These are phyloP conservation scores for Pseudolycoriella hygida DNA, from an alignment of 2,888 invertebrate species.

Conservation along the genomic window DNA sequence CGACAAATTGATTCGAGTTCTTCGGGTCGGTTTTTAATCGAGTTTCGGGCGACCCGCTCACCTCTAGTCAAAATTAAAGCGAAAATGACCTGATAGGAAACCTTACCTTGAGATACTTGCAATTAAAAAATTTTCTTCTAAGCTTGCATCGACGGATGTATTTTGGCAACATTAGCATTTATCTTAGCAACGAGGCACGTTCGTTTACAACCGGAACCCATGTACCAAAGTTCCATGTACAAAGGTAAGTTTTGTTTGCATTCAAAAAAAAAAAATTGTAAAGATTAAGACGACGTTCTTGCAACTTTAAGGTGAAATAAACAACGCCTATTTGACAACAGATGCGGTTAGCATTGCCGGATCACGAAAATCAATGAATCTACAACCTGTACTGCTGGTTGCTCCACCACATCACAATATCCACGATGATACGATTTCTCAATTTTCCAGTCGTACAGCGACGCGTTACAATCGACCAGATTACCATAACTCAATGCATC, in stretches of 20 bases:
- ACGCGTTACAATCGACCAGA: slow-evolving; percentile 35
- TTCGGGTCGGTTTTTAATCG: no score
- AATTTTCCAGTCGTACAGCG: slow-evolving; percentile 56
- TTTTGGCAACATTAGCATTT: slow-evolving; percentile 78
- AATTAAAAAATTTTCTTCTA: slow-evolving; percentile 13
- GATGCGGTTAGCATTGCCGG: slow-evolving; percentile 72
- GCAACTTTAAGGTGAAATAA: slow-evolving; percentile 87
- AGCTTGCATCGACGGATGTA: slow-evolving; percentile 63
- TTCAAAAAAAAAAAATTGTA: neutral
- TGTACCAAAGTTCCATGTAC: slow-evolving; percentile 50
- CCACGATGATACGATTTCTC: slow-evolving; percentile 52
- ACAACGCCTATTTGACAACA: slow-evolving; percentile 70
- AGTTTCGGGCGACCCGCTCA: no score
- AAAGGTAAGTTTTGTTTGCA: slow-evolving; percentile 32
- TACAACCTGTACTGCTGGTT: slow-evolving; percentile 65
- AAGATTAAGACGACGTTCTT: no score
- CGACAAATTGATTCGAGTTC: no score
- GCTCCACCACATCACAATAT: slow-evolving; percentile 33
- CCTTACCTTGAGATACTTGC: no score
- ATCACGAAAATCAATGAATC: slow-evolving; percentile 68
- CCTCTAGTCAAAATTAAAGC: no score
- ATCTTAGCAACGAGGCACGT: slow-evolving; percentile 83
- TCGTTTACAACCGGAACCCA: slow-evolving; percentile 62
- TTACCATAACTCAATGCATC: slow-evolving; percentile 49
- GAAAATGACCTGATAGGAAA: no score